A percentile compares a stretch with the other conserved stretches of the same genome.
Conservation (phyloP, 2,888 invertebrate species). For the Mythimna albipuncta region DNA sequence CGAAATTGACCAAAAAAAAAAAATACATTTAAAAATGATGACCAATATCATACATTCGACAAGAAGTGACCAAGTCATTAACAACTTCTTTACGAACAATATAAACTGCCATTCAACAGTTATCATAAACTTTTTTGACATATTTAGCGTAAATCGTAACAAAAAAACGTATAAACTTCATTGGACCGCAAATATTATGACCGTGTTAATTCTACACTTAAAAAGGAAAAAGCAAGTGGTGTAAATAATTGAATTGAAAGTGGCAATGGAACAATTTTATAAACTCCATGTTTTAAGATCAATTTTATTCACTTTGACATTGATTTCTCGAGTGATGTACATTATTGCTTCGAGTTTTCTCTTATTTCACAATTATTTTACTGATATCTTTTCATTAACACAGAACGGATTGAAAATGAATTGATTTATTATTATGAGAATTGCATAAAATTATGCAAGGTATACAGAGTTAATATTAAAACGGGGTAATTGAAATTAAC, state of each 20-base stretch:
- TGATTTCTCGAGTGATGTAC: constrained; percentile 10
- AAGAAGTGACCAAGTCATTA: constrained; percentile 32
- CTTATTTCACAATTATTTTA: constrained; percentile 14
- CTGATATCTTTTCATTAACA: neutral
- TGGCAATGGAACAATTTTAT: constrained; percentile 11
- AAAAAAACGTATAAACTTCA: constrained; percentile 52
- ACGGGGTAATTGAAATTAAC: too few relatives aligned
- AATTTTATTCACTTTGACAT: constrained; percentile 21
- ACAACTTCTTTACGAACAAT: constrained; percentile 38
- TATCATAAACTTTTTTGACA: constrained; percentile 54
- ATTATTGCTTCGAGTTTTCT: constrained; percentile 3
- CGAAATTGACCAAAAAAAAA: constrained; percentile 6
- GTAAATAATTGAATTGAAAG: constrained; percentile 24
- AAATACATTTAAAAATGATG: constrained; percentile 5
- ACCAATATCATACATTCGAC: constrained; percentile 33
- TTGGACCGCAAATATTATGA: constrained; percentile 43
- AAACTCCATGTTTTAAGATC: constrained; percentile 36
- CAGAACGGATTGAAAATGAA: neutral
- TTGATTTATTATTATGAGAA: too few relatives aligned
- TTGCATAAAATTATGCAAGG: too few relatives aligned
- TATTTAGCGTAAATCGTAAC: constrained; percentile 50
- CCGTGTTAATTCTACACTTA: constrained; percentile 24
- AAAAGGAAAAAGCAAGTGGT: constrained; percentile 11
- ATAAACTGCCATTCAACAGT: constrained; percentile 39
- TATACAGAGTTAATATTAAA: too few relatives aligned